A percentile compares a stretch with the other conserved stretches of the same genome.
Evolutionary conservation across 2,113 vertebrate genomes (phyloP).

Genomic region (Fukomys damarensis): DNA sequence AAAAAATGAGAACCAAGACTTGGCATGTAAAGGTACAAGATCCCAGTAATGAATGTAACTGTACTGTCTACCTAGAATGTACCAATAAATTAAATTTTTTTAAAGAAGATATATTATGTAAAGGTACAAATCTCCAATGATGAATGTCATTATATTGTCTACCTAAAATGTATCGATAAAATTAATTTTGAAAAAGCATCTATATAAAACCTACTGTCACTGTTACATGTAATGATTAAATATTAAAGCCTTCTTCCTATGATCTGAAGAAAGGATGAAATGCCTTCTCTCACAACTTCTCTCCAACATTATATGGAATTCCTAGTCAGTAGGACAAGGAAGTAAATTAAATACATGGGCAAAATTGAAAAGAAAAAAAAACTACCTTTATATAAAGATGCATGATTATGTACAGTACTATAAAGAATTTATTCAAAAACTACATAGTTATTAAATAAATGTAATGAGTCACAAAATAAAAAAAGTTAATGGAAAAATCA

Average conservation of each 20-base stretch:
- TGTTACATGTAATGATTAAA: background rate
- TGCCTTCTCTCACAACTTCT: background rate
- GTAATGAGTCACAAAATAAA: background rate
- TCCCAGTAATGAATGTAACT: too few relatives aligned
- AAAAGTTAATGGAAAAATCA: background rate
- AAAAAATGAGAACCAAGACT: too few relatives aligned
- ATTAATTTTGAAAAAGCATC: background rate
- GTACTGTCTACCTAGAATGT: too few relatives aligned
- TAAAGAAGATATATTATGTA: too few relatives aligned
- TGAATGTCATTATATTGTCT: too few relatives aligned
- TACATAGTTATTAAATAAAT: background rate
- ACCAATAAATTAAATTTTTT: too few relatives aligned
- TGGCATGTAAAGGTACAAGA: too few relatives aligned
- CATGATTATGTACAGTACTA: background rate
- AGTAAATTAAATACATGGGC: background rate
- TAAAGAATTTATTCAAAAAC: background rate
- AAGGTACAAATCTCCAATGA: too few relatives aligned
- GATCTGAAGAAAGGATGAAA: background rate
- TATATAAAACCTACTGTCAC: background rate
- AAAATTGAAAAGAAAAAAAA: background rate
- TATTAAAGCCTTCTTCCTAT: background rate
- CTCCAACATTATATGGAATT: background rate
- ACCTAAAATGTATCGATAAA: too few relatives aligned
- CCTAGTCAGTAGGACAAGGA: background rate
- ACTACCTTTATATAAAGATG: background rate